Conservation (phyloP, 2,888 invertebrate genomes). For the Elysia crispata region DNA sequence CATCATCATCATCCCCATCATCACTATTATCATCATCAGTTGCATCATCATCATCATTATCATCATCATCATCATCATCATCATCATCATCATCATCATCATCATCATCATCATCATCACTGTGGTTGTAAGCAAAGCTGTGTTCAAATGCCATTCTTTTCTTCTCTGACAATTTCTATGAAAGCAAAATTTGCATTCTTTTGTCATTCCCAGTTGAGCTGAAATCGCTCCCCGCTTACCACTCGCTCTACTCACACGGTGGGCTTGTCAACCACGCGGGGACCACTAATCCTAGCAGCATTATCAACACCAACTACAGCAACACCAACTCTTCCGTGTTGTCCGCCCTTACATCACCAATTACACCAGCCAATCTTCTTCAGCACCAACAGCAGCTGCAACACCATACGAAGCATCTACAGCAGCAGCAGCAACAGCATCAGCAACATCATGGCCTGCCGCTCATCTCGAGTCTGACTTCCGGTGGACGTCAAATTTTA, state of each 20-base stretch:
- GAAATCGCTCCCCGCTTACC: constrained; percentile 48
- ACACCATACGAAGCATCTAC: no score
- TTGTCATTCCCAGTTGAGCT: constrained; percentile 35
- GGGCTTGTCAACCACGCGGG: neutral
- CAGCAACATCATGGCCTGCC: constrained; percentile 35
- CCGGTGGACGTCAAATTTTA: constrained; percentile 44
- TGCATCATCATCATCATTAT: no score
- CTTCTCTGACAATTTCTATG: no score
- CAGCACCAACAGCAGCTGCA: neutral
- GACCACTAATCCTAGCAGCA: neutral
- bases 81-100: neutral
- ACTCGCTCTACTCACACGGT: constrained; percentile 38
- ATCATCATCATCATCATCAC: no score
- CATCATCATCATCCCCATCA: no score
- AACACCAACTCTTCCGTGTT: constrained; percentile 52
- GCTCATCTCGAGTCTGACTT: constrained; percentile 51
- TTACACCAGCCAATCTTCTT: neutral
- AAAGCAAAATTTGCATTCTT: neutral
- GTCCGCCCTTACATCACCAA: constrained; percentile 52
- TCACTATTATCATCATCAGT: no score
- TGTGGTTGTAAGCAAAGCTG: no score
- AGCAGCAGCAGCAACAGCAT: no score
- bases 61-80: no score
- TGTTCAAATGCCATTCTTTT: no score
- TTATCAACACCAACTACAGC: constrained; percentile 24